A percentile compares a stretch with the other conserved stretches of the same genome.
These are phyloP conservation scores for Lophius piscatorius DNA, from an alignment of 2,113 vertebrate species.

Conservation along the genomic window DNA sequence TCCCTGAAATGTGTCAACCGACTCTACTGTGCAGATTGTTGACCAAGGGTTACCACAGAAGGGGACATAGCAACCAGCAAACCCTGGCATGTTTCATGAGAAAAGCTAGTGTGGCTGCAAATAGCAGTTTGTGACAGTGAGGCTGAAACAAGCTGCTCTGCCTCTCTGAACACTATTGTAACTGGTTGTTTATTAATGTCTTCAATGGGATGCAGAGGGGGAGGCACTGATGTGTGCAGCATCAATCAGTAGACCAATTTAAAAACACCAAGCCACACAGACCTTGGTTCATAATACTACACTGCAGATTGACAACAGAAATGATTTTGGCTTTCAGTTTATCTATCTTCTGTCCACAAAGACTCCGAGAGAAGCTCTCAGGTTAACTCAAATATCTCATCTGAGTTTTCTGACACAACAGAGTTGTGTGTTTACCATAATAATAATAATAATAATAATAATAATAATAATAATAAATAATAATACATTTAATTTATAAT, in stretches of 20 bases:
- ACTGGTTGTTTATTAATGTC: slow-evolving; percentile 6
- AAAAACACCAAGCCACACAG: neutral
- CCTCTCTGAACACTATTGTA: slow-evolving; percentile 5
- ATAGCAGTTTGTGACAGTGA: slow-evolving; percentile 14
- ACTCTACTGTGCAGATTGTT: slow-evolving; percentile 8
- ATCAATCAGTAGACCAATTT: too few relatives aligned
- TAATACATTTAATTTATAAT: too few relatives aligned
- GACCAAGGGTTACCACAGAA: slow-evolving; percentile 8
- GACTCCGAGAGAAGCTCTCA: too few relatives aligned
- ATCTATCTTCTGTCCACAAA: too few relatives aligned
- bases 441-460: too few relatives aligned
- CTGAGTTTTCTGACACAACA: too few relatives aligned
- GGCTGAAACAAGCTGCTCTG: slow-evolving; percentile 28
- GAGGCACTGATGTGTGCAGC: too few relatives aligned
- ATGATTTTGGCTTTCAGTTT: neutral
- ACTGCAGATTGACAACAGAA: slow-evolving; percentile 38
- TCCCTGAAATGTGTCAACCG: neutral
- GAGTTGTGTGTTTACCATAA: too few relatives aligned
- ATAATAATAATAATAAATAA: too few relatives aligned
- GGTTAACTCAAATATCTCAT: too few relatives aligned
- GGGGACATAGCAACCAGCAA: slow-evolving; percentile 59
- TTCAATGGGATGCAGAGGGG: slow-evolving; percentile 1
- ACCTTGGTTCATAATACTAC: slow-evolving; percentile 35
- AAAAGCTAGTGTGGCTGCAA: slow-evolving; percentile 26
- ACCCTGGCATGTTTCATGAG: slow-evolving; percentile 28